A percentile compares a stretch with the other conserved stretches of the same genome.
These are phyloP conservation scores for Pyxicephalus adspersus DNA, from an alignment of 2,113 vertebrate species.

Conservation along the genomic window DNA sequence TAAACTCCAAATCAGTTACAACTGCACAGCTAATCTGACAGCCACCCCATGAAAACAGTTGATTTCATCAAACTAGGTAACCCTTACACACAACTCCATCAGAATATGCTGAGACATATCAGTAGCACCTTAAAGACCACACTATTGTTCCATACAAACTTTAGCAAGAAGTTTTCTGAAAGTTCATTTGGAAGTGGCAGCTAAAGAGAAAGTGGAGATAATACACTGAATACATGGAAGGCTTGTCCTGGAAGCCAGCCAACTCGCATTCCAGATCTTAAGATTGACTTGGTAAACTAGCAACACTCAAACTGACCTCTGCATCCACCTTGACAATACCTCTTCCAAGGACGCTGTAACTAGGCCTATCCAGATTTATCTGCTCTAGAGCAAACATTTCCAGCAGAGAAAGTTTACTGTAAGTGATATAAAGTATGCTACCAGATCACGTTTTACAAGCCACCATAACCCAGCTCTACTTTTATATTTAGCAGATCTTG, in stretches of 20 bases:
- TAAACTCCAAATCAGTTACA: too few species aligned
- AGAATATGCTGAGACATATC: too few species aligned
- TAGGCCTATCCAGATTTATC: slow-evolving; percentile 21
- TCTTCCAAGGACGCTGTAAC: slow-evolving; percentile 2
- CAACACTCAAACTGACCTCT: background rate
- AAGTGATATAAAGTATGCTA: background rate
- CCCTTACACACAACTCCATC: background rate
- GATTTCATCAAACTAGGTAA: background rate
- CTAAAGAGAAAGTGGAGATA: too few species aligned
- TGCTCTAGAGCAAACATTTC: background rate
- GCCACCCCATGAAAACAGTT: background rate
- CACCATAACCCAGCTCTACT: background rate
- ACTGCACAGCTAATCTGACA: too few species aligned
- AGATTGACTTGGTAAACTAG: background rate
- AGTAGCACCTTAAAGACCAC: too few species aligned
- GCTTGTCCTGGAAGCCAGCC: background rate
- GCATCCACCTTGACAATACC: slow-evolving; percentile 13
- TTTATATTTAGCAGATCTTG: too few species aligned
- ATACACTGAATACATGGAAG: too few species aligned
- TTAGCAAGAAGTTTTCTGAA: too few species aligned
- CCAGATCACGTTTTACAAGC: background rate
- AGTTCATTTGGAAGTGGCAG: too few species aligned
- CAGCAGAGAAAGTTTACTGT: background rate
- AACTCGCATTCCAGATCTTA: background rate
- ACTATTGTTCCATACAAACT: too few species aligned